phyloP scores from a whole-genome alignment of 2,113 vertebrate genomes.

The Albula goreensis region DNA sequence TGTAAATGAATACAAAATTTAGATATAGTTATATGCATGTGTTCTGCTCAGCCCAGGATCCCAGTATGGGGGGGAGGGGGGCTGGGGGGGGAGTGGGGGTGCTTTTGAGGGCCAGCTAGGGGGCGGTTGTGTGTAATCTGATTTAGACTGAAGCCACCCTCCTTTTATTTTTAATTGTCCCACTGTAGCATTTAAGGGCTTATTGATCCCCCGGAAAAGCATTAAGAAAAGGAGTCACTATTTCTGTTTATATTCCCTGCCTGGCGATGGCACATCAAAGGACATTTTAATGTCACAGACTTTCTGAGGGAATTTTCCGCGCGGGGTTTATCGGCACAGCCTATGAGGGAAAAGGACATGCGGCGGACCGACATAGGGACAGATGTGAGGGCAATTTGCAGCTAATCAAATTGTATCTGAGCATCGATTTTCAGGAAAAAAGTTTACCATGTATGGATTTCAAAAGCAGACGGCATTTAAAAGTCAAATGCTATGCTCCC shows the following conservation, averaged over 20 bases:
- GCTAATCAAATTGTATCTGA: conserved; percentile 89
- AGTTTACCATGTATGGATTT: conserved; percentile 85
- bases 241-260: conserved; percentile 97
- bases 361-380: conserved; percentile 89
- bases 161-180: conserved; percentile 96
- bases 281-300: conserved; percentile 99
- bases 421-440: conserved; percentile 87
- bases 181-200: conserved; percentile 96
- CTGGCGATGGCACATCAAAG: conserved; percentile 98
- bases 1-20: conserved; percentile 38
- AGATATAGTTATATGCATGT: conserved; percentile 69
- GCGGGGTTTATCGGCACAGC: conserved; percentile 82
- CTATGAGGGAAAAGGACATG: conserved; percentile 98
- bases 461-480: conserved; percentile 80
- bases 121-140: conserved; percentile 74
- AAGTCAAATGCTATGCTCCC: conserved; percentile 75
- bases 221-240: conserved; percentile 95
- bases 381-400: conserved; percentile 91
- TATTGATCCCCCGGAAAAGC: conserved; percentile 96
- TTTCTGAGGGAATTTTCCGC: conserved; percentile 98
- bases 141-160: conserved; percentile 74
- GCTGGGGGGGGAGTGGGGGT: conserved; percentile 69
- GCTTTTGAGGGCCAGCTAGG: conserved; percentile 75
- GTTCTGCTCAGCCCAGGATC: conserved; percentile 64
- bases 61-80: conserved; percentile 66